Conservation (phyloP, 2,113 vertebrate genomes). For the Mohoua ochrocephala region DNA sequence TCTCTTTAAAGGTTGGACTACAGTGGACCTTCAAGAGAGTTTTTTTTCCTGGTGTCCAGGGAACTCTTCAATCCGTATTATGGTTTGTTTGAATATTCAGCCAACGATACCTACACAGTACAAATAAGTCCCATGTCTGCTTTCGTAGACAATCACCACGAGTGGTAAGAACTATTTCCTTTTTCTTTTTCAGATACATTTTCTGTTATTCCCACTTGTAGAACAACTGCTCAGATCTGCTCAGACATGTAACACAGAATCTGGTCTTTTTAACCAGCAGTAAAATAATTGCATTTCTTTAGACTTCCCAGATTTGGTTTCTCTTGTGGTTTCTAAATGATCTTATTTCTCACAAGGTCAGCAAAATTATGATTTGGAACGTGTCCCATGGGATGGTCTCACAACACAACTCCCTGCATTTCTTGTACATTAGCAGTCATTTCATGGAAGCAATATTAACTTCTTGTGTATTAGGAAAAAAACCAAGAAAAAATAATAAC, state of each 20-base stretch:
- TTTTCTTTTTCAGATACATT: not conserved
- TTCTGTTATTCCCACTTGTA: not conserved
- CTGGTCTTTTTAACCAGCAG: not conserved
- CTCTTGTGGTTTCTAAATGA: slow-evolving; percentile 5
- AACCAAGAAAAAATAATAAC: not conserved
- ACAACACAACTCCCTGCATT: not conserved
- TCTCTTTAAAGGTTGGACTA: slow-evolving; percentile 88
- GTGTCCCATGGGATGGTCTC: not conserved
- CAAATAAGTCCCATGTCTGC: slow-evolving; percentile 99
- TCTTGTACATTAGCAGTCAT: not conserved
- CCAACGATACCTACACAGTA: slow-evolving; percentile 98
- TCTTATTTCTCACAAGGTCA: slow-evolving; percentile 46
- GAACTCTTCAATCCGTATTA: slow-evolving; percentile 99
- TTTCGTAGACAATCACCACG: slow-evolving; percentile 98
- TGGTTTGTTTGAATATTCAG: slow-evolving; percentile 98
- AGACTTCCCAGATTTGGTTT: not conserved
- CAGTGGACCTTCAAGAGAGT: slow-evolving; percentile 96
- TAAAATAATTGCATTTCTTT: not conserved
- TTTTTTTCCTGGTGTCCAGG: slow-evolving; percentile 97
- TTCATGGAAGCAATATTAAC: not conserved
- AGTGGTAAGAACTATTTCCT: slow-evolving; percentile 81
- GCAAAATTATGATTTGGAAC: not conserved
- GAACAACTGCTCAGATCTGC: not conserved
- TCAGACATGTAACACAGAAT: not conserved
- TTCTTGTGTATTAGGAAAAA: not conserved